Evolutionary conservation across 2,888 invertebrate species (phyloP), one percentile per base, ranked within the genome.

Genomic region (Drosophila limbata): DNA sequence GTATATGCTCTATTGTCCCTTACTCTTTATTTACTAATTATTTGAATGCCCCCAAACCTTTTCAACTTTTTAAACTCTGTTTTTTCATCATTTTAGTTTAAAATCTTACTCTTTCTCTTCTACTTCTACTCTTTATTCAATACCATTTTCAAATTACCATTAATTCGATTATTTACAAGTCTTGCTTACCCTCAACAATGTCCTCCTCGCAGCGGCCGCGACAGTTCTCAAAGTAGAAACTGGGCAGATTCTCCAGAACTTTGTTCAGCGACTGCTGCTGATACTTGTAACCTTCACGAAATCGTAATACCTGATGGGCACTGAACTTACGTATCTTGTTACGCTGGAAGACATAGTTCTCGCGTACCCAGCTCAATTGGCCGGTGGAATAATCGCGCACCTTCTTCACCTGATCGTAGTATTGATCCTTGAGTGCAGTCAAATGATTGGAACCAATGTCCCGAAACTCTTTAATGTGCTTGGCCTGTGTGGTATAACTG

Each of bases 191-290:
- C 88, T 92, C 92, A 33, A 90, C 90, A 56, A 92, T 89, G 61
- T 92, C 92, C 37, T 92, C 92, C 80, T 95, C 94, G 89, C 96
- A 94, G 53, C 96, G 96, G 79, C 96, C 96, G 39, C 97, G 95
- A 91, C 98, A 98, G 93, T 98, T 98, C 92, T 98, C 98, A 91
- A 98, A 95, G 93, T 98, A 97, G 59, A 97, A 93, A 89, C 95
- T 97, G 42, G 97, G 97, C 85, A 98, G 94, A 92, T 98, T 98
- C 92, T 98, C 98, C 64, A 98, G 93, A 6, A 98, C 96, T 92
- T 98, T 98, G 93, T 98, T 97, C 56, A 98, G 93, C 11, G 98
- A 97, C 93, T 98, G 97, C 92, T 98, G 98, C 92, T 98, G 98
- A 91, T 98, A 97, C 93, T 98, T 98, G 94, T 97, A 98, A 10